Percentiles rank a stretch among this genome's conserved stretches.
Evolutionary conservation across 2,888 invertebrate genomes (phyloP).

Genomic region (Clistopyga incitator): DNA sequence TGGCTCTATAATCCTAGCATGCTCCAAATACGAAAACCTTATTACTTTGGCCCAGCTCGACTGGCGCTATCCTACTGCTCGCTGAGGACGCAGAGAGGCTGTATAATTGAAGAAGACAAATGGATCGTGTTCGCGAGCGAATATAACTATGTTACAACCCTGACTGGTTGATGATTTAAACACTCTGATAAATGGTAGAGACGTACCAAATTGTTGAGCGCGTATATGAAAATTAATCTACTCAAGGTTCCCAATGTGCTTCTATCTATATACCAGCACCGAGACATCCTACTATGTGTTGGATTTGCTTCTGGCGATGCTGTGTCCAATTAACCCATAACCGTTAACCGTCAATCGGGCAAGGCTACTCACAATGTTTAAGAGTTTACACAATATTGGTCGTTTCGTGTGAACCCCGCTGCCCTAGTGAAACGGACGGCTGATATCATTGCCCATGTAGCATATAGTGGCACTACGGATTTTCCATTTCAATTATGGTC

Average conservation of each 20-base stretch:
- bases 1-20: constrained; percentile 1
- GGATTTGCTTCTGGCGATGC: constrained; percentile 9
- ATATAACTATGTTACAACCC: constrained; percentile 27
- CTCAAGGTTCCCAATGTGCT: constrained; percentile 2
- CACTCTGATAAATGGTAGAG: constrained; percentile 44
- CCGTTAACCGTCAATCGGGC: constrained; percentile 11
- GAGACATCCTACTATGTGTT: background rate
- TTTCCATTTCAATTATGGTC: constrained; percentile 55
- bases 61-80: background rate
- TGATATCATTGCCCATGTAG: background rate
- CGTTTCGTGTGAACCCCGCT: background rate
- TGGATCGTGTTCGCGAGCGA: constrained; percentile 13
- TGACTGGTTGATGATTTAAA: constrained; percentile 43
- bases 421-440: background rate
- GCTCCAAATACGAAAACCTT: constrained; percentile 31
- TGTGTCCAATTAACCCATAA: constrained; percentile 17
- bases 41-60: constrained; percentile 24
- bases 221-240: constrained; percentile 39
- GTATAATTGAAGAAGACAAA: constrained; percentile 56
- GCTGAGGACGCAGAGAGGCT: constrained; percentile 11
- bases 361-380: constrained; percentile 29
- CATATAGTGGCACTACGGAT: constrained; percentile 2
- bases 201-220: constrained; percentile 10
- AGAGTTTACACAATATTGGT: constrained; percentile 28
- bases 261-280: background rate